Conservation (phyloP, 2,797 vertebrate species). For the Mastacembelus armatus region DNA sequence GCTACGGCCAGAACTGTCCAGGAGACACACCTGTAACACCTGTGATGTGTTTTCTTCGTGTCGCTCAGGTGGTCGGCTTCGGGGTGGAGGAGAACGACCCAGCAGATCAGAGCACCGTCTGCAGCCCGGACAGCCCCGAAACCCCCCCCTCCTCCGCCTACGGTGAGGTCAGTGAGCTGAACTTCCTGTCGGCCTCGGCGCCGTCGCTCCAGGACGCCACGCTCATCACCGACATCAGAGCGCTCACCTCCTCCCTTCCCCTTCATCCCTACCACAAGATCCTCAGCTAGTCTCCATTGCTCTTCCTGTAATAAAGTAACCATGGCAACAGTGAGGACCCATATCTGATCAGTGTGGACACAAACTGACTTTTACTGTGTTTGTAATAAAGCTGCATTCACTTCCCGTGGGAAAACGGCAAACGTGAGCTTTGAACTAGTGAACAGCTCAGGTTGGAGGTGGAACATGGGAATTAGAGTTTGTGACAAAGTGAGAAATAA, state of each 20-base stretch:
- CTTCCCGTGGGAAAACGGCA: constrained; percentile 7
- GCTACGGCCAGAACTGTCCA: too few species aligned
- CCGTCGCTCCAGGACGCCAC: constrained; percentile 75
- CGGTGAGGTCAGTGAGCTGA: constrained; percentile 88
- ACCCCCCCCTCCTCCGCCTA: constrained; percentile 76
- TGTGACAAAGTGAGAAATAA: too few species aligned
- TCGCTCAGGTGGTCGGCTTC: constrained; percentile 90
- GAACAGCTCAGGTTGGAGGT: not conserved
- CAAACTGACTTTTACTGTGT: not conserved
- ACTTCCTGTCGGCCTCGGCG: constrained; percentile 85
- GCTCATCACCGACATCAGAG: constrained; percentile 89
- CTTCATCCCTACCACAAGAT: constrained; percentile 95
- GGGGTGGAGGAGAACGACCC: constrained; percentile 88
- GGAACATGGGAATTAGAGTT: not conserved
- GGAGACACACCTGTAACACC: too few species aligned
- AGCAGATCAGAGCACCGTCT: not conserved
- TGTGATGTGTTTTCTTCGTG: not conserved
- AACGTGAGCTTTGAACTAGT: not conserved
- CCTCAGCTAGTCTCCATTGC: constrained; percentile 82
- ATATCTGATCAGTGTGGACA: not conserved
- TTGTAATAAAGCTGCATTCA: constrained; percentile 35
- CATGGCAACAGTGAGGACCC: constrained; percentile 7
- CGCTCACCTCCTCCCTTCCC: constrained; percentile 89
- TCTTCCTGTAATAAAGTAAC: constrained; percentile 10
- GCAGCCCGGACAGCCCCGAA: constrained; percentile 5